Evolutionary conservation across 2,888 invertebrate genomes (phyloP), one percentile per base, ranked within the genome.

Genomic region (Syritta pipiens): DNA sequence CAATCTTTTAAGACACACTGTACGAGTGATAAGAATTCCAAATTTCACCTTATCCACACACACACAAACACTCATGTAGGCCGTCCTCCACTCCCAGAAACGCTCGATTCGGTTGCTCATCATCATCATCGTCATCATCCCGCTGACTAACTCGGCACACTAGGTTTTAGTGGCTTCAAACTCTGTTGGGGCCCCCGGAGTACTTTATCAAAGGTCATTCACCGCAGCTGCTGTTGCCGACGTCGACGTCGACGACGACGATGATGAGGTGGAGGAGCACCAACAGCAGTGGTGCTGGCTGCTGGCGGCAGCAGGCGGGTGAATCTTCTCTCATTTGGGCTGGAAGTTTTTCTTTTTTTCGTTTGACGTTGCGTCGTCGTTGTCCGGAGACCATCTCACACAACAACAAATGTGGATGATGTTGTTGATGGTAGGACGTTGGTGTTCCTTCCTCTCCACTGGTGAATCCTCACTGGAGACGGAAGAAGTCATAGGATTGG

Each of bases 131-230:
- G 10, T 24, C 53, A 55, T 37, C 17, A 32, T 10, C 60, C 35
- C 20, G 30, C 12, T 26, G 44, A 20, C 65, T 67, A 53, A 24
- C 46, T 62, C 55, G n/a, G 57, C 32, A 69, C 20, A 24, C 59
- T 51, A 69, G 59, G 24, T 32, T 51, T 59, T 35, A 59, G 51
- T 60, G 51, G 51, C 57, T 51, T 35, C n/a, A n/a, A 42, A 44
- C 59, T 51, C 28, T 7, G 49, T 22, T 32, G 22, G 48, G 14
- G n/a, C n/a, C n/a, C n/a, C n/a, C n/a, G 49, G 17, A 32, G 12
- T 30, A 35, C 42, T 74, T 74, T 42, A 28, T 67, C 46, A 67
- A 60, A 51, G 74, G 51, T 74, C 67, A 67, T 74, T 74, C 67
- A 67, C 74, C 59, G 59, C 3, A 4, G 7, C 9, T 35, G 37